Percentiles rank a stretch among this genome's conserved stretches.
phyloP scores from a whole-genome alignment of 2,797 vertebrate species.

The Enteromius radiatus region DNA sequence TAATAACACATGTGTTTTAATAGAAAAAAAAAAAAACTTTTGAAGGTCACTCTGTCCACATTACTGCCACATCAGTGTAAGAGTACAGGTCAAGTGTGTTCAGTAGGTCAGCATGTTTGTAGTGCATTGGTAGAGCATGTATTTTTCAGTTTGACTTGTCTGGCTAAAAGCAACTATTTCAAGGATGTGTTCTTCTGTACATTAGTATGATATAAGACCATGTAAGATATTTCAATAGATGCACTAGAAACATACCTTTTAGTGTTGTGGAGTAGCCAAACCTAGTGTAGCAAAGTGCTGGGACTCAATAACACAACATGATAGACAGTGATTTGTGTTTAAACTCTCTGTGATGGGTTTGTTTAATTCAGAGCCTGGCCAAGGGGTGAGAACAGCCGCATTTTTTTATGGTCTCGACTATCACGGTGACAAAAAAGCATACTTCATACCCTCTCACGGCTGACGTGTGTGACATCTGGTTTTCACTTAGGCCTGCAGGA shows the following conservation, averaged over 20 bases:
- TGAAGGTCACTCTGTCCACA: background rate
- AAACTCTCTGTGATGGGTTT: slow-evolving; percentile 53
- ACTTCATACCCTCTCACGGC: slow-evolving; percentile 65
- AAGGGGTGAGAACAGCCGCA: slow-evolving; percentile 47
- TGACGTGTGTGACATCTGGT: slow-evolving; percentile 70
- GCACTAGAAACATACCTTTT: background rate
- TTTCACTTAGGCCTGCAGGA: slow-evolving; percentile 66
- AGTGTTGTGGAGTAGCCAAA: background rate
- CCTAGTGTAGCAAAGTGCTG: background rate
- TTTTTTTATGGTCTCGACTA: slow-evolving; percentile 59
- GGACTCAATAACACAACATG: slow-evolving; percentile 38
- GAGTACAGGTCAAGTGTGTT: background rate
- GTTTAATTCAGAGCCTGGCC: slow-evolving; percentile 55
- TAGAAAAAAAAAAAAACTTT: background rate
- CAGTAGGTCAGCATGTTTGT: background rate
- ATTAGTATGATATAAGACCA: slow-evolving; percentile 5
- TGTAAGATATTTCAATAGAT: slow-evolving; percentile 4
- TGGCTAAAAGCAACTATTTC: background rate
- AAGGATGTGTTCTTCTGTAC: slow-evolving; percentile 12
- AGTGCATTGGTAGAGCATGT: background rate
- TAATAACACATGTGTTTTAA: background rate
- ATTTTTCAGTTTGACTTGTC: background rate
- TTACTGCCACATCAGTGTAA: background rate
- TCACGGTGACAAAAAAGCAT: slow-evolving; percentile 64
- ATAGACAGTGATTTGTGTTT: slow-evolving; percentile 55